Percentiles rank a stretch among this genome's conserved stretches.
Conservation (phyloP, 2,888 invertebrate species). For the Rapana venosa region DNA sequence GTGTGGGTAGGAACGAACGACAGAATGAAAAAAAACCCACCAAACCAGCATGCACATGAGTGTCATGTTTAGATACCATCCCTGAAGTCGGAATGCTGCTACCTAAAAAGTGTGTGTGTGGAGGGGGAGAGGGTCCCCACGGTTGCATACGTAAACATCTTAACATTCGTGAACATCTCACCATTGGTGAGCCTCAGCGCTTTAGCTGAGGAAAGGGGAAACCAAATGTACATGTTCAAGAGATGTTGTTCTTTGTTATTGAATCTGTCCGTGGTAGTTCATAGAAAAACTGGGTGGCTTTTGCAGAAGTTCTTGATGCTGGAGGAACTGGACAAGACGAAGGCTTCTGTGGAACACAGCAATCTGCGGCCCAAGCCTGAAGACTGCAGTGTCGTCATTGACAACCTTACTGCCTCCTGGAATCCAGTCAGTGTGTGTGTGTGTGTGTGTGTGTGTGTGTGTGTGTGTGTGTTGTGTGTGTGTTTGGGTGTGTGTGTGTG, state of each 20-base stretch:
- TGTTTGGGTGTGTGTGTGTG: constrained; percentile 21
- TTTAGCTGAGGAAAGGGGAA: too few relatives aligned
- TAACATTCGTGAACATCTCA: too few relatives aligned
- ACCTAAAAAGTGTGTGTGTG: too few relatives aligned
- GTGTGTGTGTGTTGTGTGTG: not conserved
- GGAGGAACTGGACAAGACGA: constrained; percentile 74
- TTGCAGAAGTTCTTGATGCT: constrained; percentile 77
- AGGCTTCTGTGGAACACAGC: constrained; percentile 29
- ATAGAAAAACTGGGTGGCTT: not conserved
- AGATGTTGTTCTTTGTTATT: not conserved
- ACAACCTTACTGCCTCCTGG: constrained; percentile 73
- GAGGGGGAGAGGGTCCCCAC: too few relatives aligned
- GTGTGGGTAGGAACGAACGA: too few relatives aligned
- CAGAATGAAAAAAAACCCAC: too few relatives aligned
- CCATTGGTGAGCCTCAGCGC: too few relatives aligned
- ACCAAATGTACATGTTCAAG: not conserved
- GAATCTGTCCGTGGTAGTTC: too few relatives aligned
- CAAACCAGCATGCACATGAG: too few relatives aligned
- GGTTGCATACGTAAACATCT: too few relatives aligned
- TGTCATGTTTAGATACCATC: too few relatives aligned
- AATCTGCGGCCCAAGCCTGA: constrained; percentile 40
- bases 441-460: constrained; percentile 18
- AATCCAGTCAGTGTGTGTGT: constrained; percentile 65
- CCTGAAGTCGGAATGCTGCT: too few relatives aligned
- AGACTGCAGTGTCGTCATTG: constrained; percentile 61